A percentile compares a stretch with the other conserved stretches of the same genome.
These are phyloP conservation scores for Ypsolopha scabrella DNA, from an alignment of 2,888 invertebrate genomes.

Conservation along the genomic window DNA sequence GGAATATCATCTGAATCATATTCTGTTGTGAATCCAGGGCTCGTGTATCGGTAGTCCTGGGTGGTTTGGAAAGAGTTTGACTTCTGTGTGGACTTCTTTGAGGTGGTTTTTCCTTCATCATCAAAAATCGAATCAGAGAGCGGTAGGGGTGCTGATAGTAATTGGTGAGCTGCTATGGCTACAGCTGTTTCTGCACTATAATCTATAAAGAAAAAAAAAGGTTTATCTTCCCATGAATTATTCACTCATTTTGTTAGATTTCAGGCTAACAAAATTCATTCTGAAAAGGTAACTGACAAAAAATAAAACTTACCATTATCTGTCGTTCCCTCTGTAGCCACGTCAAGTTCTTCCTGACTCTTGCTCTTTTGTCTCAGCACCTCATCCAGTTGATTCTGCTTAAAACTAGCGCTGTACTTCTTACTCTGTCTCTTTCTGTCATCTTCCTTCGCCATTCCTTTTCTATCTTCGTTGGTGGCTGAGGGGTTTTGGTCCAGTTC, in stretches of 20 bases:
- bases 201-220: constrained; percentile 23
- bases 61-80: constrained; percentile 22
- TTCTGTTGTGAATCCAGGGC: constrained; percentile 27
- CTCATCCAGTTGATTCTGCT: constrained; percentile 50
- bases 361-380: constrained; percentile 29
- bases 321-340: constrained; percentile 36
- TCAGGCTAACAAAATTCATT: too few relatives aligned
- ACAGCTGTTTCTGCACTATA: constrained; percentile 53
- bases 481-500: constrained; percentile 52
- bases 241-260: too few relatives aligned
- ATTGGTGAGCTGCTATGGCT: constrained; percentile 59
- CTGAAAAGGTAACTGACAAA: too few relatives aligned
- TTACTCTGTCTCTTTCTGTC: constrained; percentile 58
- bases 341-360: constrained; percentile 23
- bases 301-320: constrained; percentile 27
- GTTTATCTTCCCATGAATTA: not conserved
- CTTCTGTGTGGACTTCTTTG: constrained; percentile 20
- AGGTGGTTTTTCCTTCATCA: constrained; percentile 5
- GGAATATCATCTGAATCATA: constrained; percentile 12
- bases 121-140: too few relatives aligned
- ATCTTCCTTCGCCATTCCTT: constrained; percentile 25
- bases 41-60: constrained; percentile 42
- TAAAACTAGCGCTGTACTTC: constrained; percentile 55
- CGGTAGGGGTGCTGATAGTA: constrained; percentile 55
- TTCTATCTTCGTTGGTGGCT: constrained; percentile 31